Base-by-base conservation (phyloP, 92 coral and sea anemone species). In the Ricordea florida region DNA sequence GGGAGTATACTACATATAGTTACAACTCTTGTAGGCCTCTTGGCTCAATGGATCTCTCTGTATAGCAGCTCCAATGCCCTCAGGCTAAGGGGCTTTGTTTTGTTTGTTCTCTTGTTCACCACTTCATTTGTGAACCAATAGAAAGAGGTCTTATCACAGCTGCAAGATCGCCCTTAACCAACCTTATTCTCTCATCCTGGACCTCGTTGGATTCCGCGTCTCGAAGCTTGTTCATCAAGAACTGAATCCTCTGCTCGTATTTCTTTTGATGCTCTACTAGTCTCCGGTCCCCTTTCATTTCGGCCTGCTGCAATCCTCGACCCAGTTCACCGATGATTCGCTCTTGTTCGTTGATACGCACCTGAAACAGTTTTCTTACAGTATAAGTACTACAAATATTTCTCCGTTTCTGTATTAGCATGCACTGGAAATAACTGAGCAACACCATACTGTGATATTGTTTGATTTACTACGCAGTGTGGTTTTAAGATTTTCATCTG, bases 281-380 rank as follows among this genome's bases (percentile, higher is more conserved):
- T 58, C 85, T 88, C 28, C 98, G 91, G 56, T 94, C 98, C 6
- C 96, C 97, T 40, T 76, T 85, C 58, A 92, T 59, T 67, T 88
- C 76, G 4, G 97, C 82, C 72, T 94, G 97, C 20, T 86, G 93
- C 15, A 88, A 69, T 3, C 96, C 87, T 68, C 98, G 90, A 5
- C 93, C 96, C 81, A 94, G 92, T 66, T 94, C 98, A 15, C 98
- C 92, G 10, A 94, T 91, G 18, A 94, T 91, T 26, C 98, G 73
- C 62, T 94, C 94, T 61, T 91, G 98, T 49, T 94, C 98, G 52
- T 85, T 68, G 10, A 91, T 83, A 9, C 92, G 90, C 21, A 93
- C 86, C 42, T 88, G 35, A 57, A 50, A n/a, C 80, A 80, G 21
- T 71, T 80, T 9, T 60, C 48, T 52, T 80, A 79, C 14, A 59